Evolutionary conservation across 2,113 vertebrate genomes (phyloP), one percentile per base, ranked within the genome.

Genomic region (Gnathonemus echidnorhynchus): DNA sequence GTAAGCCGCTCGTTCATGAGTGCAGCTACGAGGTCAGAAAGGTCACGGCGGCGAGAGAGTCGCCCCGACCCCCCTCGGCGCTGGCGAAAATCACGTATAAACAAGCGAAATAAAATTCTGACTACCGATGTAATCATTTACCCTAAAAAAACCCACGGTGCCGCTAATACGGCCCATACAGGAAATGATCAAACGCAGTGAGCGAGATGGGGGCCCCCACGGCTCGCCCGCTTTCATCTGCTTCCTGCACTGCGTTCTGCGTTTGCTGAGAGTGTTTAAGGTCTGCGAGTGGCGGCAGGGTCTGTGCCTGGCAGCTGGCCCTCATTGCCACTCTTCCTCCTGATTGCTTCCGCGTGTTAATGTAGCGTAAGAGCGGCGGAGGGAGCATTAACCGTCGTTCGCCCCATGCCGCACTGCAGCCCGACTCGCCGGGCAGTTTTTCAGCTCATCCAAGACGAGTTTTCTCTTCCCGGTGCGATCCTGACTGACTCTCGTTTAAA

Each of bases 361-460:
- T 94, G 93, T 96, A 97, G 97, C 96, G 97, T 97, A 97, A 96
- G 85, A 95, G 96, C 95, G 94, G 95, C 96, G 96, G 95, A 96
- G 95, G 95, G 97, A 96, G 97, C 56, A 89, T 92, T 95, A 95
- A 96, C 95, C 95, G 24, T 4, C 9, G 62, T 93, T 93, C 93
- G 94, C 94, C 94, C 95, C 56, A 21, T 62, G 87, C 15, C 31
- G 1, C 9, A 27, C 50, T 27, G 46, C 27, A 9, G 24, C 19
- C 85, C 7, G 21, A 9, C 53, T 58, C 21, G 21, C 21, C 0
- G 53, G 53, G 5, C 56, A 2, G 50, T 31, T 87, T 13, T 21
- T 6, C 9, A 17, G 49, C 49, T 7, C n/a, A 19, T 10, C 42
- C 83, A 6, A 27, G 95, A 42, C 7, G 15, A 4, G 35, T 0